A percentile compares a stretch with the other conserved stretches of the same genome.
Conservation (phyloP, 1,140 invertebrate genomes). For the Neelides sp. region DNA sequence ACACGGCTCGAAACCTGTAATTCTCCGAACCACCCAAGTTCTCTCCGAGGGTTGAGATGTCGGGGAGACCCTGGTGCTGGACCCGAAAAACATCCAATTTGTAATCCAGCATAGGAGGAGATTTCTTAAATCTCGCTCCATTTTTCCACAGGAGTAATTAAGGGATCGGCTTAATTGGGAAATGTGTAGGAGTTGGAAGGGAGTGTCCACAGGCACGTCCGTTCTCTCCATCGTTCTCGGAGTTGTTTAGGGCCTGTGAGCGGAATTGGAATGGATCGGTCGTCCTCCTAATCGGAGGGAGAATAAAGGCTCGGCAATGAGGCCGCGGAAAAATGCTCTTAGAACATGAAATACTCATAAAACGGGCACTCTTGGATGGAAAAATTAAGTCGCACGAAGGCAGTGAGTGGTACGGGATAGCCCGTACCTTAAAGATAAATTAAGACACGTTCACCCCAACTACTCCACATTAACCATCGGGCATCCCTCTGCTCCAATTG, state of each 20-base stretch:
- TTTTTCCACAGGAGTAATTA: too few relatives aligned
- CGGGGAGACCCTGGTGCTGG: too few relatives aligned
- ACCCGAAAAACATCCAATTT: too few relatives aligned
- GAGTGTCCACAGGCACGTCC: too few relatives aligned
- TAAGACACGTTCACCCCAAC: conserved; percentile 26
- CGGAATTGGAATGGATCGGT: conserved; percentile 15
- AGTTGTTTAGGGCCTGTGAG: conserved; percentile 14
- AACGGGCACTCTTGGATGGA: conserved; percentile 23
- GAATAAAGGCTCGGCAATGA: not conserved
- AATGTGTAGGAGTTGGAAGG: too few relatives aligned
- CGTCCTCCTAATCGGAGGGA: not conserved
- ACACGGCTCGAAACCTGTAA: conserved; percentile 24
- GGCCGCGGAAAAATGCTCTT: conserved; percentile 22
- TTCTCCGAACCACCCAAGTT: too few relatives aligned
- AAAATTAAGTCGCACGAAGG: conserved; percentile 28
- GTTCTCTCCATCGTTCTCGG: not conserved
- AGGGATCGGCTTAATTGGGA: too few relatives aligned
- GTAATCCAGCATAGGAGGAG: too few relatives aligned
- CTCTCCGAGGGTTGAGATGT: too few relatives aligned
- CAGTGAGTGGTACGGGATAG: conserved; percentile 26
- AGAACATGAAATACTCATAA: conserved; percentile 27
- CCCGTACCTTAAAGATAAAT: conserved; percentile 25
- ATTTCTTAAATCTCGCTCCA: too few relatives aligned
- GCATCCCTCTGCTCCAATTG: not conserved
- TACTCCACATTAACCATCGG: too few relatives aligned